Evolutionary conservation across 2,888 invertebrate species (phyloP), one percentile per base, ranked within the genome.

Genomic region (Lycia hirtaria): DNA sequence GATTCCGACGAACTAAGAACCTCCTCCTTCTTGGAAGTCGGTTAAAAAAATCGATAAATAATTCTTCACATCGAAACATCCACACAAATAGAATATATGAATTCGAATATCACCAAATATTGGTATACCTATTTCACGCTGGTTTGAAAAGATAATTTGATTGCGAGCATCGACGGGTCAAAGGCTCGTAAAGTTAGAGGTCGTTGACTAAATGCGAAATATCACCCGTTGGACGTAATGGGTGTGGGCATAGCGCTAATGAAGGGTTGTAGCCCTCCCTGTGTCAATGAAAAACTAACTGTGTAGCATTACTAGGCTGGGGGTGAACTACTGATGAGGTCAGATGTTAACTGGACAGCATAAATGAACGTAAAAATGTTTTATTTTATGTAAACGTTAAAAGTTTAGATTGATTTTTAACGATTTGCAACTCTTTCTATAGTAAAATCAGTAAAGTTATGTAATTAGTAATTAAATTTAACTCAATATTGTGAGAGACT

Each of bases 141-240:
- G 17, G 19, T 54, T 20, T 22, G 14, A n/a, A 26, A n/a, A 44
- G 7, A 45, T 45, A 40, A 38, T 56, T 37, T 49, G 49, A 50
- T 50, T 49, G 38, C 24, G 14, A 26, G 14, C 35, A 12, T 38
- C 45, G 44, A 40, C 45, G 40, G 50, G 56, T 56, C 50, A 51
- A 50, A 33, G 44, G 38, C 44, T 50, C 45, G 38, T 12, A 30
- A 4, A 28, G 14, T 24, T n/a, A 37, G 37, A 44, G 56, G 43
- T 35, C 51, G 28, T 44, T 49, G 43, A 50, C 43, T 30, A 22
- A 55, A 43, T 15, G 41, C 55, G 15, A 55, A 45, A 55, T 48
- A 48, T 55, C 43, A 38, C 20, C 12, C 38, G 38, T 6, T 2
- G 7, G 38, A 40, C 15, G 20, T 43, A 35, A 37, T 12, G 49